Evolutionary conservation across 2,888 invertebrate species (phyloP).

Genomic region (Limnephilus lunatus): DNA sequence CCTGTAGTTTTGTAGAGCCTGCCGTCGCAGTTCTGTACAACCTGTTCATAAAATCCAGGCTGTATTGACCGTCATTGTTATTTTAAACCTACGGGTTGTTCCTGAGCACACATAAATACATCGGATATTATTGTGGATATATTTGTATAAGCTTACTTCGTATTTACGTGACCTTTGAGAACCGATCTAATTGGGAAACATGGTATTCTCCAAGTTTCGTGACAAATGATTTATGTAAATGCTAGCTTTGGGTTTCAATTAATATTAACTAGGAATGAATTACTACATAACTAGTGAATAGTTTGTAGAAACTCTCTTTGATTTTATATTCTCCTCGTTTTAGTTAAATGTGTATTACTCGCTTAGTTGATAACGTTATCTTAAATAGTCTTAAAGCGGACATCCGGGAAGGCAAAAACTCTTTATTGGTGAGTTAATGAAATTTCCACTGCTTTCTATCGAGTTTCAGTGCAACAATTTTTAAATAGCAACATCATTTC

Average conservation of each 20-base stretch:
- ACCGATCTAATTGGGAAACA: neutral
- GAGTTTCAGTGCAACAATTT: no score
- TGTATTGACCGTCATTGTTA: neutral
- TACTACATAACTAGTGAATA: neutral
- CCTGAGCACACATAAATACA: neutral
- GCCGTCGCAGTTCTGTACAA: no score
- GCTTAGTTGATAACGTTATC: neutral
- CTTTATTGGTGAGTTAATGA: no score
- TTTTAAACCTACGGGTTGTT: neutral
- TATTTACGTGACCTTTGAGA: neutral
- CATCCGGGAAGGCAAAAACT: no score
- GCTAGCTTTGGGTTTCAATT: neutral
- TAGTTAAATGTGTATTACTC: neutral
- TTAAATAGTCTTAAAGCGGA: neutral
- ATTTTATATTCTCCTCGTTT: neutral
- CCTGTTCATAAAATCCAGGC: neutral
- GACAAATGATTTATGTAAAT: neutral
- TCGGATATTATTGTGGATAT: neutral
- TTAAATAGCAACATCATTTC: no score
- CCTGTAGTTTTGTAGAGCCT: neutral
- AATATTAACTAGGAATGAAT: neutral
- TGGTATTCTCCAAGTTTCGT: neutral
- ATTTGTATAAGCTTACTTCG: neutral
- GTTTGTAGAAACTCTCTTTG: neutral
- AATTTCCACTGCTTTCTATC: no score